Evolutionary conservation across 2,113 vertebrate species (phyloP).

Genomic region (Pteruthius melanotis): DNA sequence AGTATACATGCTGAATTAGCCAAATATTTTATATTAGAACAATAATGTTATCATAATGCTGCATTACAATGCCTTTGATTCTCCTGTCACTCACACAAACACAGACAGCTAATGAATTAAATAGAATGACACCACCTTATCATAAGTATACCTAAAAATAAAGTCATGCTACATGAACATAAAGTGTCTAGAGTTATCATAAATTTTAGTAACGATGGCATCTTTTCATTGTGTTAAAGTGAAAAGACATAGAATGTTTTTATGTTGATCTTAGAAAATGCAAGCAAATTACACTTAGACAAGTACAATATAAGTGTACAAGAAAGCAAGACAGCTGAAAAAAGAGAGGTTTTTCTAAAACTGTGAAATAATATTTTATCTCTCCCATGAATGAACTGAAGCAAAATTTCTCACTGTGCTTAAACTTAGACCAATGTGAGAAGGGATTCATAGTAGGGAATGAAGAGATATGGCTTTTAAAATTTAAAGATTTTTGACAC

Average conservation of each 20-base stretch:
- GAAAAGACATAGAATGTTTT: neutral
- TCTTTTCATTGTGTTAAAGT: neutral
- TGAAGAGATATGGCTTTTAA: neutral
- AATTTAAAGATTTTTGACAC: neutral
- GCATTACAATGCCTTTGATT: neutral
- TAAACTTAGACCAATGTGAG: neutral
- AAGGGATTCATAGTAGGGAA: neutral
- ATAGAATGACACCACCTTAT: neutral
- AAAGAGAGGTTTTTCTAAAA: neutral
- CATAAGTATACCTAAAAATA: neutral
- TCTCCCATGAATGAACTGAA: neutral
- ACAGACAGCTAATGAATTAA: neutral
- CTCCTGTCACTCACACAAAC: neutral
- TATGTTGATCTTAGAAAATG: neutral
- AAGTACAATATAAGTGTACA: neutral
- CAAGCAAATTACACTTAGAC: neutral
- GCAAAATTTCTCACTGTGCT: neutral
- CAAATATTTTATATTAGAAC: neutral
- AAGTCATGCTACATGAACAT: neutral
- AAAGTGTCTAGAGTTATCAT: neutral
- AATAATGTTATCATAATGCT: neutral
- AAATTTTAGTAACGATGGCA: neutral
- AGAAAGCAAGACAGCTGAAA: rapidly evolving
- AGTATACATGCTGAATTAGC: neutral
- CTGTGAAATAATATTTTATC: neutral